Conservation (phyloP, 2,113 vertebrate genomes). For the Crotalus helleri region DNA sequence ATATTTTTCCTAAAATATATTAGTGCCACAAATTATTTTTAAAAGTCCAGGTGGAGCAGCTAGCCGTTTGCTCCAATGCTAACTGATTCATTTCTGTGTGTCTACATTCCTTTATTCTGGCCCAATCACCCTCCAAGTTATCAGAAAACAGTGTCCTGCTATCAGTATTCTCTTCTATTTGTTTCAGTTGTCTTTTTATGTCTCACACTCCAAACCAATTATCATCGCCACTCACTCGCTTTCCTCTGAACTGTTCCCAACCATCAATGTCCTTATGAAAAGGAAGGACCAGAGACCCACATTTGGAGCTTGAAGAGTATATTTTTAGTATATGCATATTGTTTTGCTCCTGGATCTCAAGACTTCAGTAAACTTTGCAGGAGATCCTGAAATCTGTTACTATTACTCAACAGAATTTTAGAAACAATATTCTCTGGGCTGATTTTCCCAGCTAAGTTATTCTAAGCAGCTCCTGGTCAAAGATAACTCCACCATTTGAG, state of each 20-base stretch:
- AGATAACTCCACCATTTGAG: not conserved
- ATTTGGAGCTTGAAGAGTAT: not conserved
- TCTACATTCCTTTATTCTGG: not conserved
- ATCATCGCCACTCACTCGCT: not conserved
- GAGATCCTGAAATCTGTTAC: not conserved
- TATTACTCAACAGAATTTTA: not conserved
- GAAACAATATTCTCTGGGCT: not conserved
- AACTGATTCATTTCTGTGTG: not conserved
- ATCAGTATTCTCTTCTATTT: not conserved
- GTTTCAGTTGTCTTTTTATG: slow-evolving; percentile 18
- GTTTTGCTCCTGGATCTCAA: not conserved
- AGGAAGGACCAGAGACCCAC: not conserved
- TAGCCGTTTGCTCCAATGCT: not conserved
- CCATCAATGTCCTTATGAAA: slow-evolving; percentile 6
- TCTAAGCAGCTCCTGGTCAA: not conserved
- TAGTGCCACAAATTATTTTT: not conserved
- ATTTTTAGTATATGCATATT: not conserved
- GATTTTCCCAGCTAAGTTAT: not conserved
- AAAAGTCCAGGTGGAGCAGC: not conserved
- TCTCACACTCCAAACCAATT: slow-evolving; percentile 7
- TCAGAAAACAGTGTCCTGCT: not conserved
- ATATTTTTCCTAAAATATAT: not conserved
- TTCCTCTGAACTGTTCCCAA: slow-evolving; percentile 22
- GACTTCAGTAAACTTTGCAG: not conserved
- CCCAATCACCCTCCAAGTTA: slow-evolving; percentile 2